Conservation (phyloP, 2,888 invertebrate genomes). For the Oscheius myriophilus region DNA sequence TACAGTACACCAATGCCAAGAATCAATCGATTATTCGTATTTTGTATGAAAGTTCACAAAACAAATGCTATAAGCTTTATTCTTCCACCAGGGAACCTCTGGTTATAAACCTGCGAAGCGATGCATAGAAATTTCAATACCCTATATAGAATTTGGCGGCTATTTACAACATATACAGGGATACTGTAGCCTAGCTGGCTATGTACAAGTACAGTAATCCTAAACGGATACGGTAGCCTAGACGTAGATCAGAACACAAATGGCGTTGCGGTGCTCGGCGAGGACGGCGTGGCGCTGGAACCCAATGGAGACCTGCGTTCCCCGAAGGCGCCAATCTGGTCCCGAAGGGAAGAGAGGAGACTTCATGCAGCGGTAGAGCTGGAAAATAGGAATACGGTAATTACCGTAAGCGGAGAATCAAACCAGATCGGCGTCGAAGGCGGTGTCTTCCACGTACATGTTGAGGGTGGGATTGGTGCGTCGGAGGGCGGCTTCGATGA, state of each 20-base stretch:
- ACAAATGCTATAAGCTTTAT: not conserved
- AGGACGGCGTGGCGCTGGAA: constrained; percentile 42
- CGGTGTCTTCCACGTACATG: constrained; percentile 42
- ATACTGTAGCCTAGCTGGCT: not conserved
- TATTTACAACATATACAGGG: constrained; percentile 15
- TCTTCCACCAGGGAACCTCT: not conserved
- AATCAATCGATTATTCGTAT: not conserved
- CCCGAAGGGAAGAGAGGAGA: constrained; percentile 39
- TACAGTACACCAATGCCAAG: not conserved
- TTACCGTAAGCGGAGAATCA: not conserved
- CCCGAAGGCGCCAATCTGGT: constrained; percentile 40
- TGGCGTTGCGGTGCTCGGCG: constrained; percentile 34
- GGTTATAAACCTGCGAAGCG: not conserved
- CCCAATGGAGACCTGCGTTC: constrained; percentile 36
- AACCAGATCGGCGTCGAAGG: constrained; percentile 33
- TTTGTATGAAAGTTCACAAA: not conserved
- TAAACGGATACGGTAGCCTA: not conserved
- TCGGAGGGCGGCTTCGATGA: constrained; percentile 43
- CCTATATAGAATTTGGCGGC: not conserved
- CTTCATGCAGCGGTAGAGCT: constrained; percentile 41
- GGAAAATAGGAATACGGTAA: constrained; percentile 11
- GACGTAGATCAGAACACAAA: constrained; percentile 31
- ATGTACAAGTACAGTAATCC: constrained; percentile 3
- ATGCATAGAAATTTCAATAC: not conserved
- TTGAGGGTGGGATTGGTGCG: constrained; percentile 37